Evolutionary conservation across 2,113 vertebrate species (phyloP), one percentile per base, ranked within the genome.

Genomic region (Bos javanicus): DNA sequence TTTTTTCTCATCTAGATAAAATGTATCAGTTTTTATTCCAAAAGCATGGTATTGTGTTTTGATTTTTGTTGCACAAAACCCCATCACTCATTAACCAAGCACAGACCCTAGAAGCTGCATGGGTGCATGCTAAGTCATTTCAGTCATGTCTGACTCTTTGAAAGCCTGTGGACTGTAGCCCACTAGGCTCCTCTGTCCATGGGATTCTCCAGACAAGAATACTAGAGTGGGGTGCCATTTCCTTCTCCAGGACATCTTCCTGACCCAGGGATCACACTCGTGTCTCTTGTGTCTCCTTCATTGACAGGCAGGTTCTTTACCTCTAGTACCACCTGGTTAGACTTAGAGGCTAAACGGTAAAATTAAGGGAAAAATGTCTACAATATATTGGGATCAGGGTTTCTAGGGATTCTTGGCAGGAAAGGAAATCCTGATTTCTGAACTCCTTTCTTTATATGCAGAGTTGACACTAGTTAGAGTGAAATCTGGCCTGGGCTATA

Each of bases 321-420:
- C 57, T 12, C 57, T 26, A 59, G 57, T 59, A 4, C 56, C 56
- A 57, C 56, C 57, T 59, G 57, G 10, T 59, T 59, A 59, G 57
- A 28, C 60, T 62, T 30, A 48, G 52, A 88, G 50, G 74, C 25
- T 30, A 46, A 74, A 39, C 10, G 8, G 43, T 28, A 89, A 76
- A 89, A 21, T 16, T 23, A 60, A 90, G 23, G n/a, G 25, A 52
- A 82, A 84, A 16, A 13, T 11, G 26, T 28, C 57, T 84, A 9
- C 21, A 36, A 7, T 85, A 33, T 83, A 86, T 89, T 6, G 50
- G 36, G n/a, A 81, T 56, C 59, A 48, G 71, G n/a, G 46, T 76
- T 90, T 86, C 67, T 71, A 43, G 67, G 52, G 67, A 85, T 95
- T 94, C 80, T 94, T 84, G 76, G 95, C 88, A 81, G 74, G 74